A percentile compares a stretch with the other conserved stretches of the same genome.
Conservation (phyloP, 2,888 invertebrate genomes). For the Bibio marci region DNA sequence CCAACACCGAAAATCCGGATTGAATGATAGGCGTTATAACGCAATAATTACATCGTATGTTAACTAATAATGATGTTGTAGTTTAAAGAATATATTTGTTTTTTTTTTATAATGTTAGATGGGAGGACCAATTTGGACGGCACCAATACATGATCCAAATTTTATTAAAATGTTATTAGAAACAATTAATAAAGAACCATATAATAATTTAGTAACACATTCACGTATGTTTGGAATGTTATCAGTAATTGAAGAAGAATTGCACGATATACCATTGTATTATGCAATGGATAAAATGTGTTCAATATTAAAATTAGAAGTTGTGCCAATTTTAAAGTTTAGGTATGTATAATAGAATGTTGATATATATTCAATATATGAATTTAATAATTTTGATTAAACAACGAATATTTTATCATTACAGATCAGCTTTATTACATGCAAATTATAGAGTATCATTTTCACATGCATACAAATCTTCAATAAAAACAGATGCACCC, state of each 20-base stretch:
- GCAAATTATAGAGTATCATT: slow-evolving; percentile 82
- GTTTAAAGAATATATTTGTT: no score
- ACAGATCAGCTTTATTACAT: slow-evolving; percentile 76
- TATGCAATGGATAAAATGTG: slow-evolving; percentile 67
- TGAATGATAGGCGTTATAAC: no score
- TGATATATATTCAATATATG: background rate
- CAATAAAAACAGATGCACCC: slow-evolving; percentile 89
- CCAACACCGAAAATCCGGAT: no score
- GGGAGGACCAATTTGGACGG: slow-evolving; percentile 92
- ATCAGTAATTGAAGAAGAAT: slow-evolving; percentile 65
- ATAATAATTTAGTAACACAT: slow-evolving; percentile 42
- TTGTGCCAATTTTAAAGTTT: slow-evolving; percentile 46
- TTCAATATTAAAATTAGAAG: slow-evolving; percentile 50
- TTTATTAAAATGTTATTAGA: slow-evolving; percentile 57
- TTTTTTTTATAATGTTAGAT: no score
- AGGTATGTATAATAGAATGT: slow-evolving; percentile 51
- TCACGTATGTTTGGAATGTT: slow-evolving; percentile 67
- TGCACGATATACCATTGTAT: slow-evolving; percentile 71
- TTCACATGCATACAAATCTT: slow-evolving; percentile 76
- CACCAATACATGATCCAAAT: slow-evolving; percentile 57
- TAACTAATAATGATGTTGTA: no score
- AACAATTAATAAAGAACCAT: slow-evolving; percentile 28
- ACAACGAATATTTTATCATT: slow-evolving; percentile 10
- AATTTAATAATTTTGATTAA: slow-evolving; percentile 1
- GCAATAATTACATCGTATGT: no score